These are phyloP conservation scores for Eospalax fontanierii DNA, from an alignment of 2,797 vertebrate genomes.

Conservation along the genomic window DNA sequence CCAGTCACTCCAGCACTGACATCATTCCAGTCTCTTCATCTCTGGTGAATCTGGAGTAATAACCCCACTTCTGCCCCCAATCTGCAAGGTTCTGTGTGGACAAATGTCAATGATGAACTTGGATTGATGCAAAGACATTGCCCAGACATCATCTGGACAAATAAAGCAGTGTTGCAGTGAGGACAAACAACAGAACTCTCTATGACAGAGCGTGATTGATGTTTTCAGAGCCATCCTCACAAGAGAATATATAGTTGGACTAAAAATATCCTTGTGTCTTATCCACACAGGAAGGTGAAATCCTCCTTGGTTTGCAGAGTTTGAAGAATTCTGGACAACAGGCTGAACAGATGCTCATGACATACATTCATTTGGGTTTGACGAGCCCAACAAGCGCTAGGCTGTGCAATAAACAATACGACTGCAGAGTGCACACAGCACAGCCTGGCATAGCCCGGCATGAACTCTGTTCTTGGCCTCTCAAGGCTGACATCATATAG, in stretches of 20 bases:
- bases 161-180: background rate
- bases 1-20: background rate
- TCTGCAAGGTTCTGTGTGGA: background rate
- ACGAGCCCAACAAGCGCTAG: background rate
- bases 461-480: background rate
- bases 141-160: background rate
- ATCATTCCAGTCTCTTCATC: background rate
- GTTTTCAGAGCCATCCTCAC: conserved; percentile 6
- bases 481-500: no score
- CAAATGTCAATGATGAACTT: background rate
- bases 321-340: background rate
- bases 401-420: background rate
- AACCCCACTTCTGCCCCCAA: background rate
- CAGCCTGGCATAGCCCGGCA: background rate
- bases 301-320: background rate
- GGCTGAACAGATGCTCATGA: background rate
- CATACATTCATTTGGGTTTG: background rate
- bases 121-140: background rate
- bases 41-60: background rate
- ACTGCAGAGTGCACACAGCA: background rate
- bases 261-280: conserved; percentile 8
- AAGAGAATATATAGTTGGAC: background rate
- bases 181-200: background rate
- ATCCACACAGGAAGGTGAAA: background rate
- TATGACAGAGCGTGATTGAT: background rate